Evolutionary conservation across 1,140 invertebrate genomes (phyloP), one percentile per base, ranked within the genome.

Genomic region (Drosophila nigrodunni): DNA sequence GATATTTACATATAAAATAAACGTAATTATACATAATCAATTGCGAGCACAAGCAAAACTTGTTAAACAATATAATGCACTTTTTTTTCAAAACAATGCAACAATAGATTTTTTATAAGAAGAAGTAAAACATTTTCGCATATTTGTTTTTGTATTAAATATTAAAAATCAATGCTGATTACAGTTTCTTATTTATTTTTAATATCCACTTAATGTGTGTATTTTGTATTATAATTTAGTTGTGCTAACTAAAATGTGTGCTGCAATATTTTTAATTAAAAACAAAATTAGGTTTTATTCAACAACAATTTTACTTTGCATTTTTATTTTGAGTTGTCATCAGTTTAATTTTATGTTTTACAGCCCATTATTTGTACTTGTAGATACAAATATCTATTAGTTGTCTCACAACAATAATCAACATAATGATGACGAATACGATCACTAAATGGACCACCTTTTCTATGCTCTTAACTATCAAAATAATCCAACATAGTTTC

Each of bases 401-500:
- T 67, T 69, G 37, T 65, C 30, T 46, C 15, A 81, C 62, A 49
- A 50, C 15, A 57, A 61, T 82, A 87, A 78, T 86, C 80, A 76
- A 55, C 39, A 44, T 18, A 66, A 80, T 85, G 71, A 78, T 82
- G 74, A 90, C 78, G 76, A 88, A 85, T 46, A 86, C 89, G 81
- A 91, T 86, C 78, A 91, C 85, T 74, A 91, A 88, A 91, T 91
- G 89, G 89, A 91, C 89, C 89, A 91, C 89, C 89, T 89, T 91
- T 91, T 88, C 79, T 91, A 91, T 74, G 74, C 78, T 73, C 66
- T 78, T 69, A 74, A 79, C 64, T 58, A 65, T 60, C 65, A 54
- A 66, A 43, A 61, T 70, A 70, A 44, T 41, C 35, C 58, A 46
- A 61, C n/a, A 44, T 54, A 54, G 49, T 47, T 43, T 43, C 49